These are phyloP conservation scores for Sceloporus undulatus DNA, from an alignment of 2,113 vertebrate genomes.

Conservation along the genomic window DNA sequence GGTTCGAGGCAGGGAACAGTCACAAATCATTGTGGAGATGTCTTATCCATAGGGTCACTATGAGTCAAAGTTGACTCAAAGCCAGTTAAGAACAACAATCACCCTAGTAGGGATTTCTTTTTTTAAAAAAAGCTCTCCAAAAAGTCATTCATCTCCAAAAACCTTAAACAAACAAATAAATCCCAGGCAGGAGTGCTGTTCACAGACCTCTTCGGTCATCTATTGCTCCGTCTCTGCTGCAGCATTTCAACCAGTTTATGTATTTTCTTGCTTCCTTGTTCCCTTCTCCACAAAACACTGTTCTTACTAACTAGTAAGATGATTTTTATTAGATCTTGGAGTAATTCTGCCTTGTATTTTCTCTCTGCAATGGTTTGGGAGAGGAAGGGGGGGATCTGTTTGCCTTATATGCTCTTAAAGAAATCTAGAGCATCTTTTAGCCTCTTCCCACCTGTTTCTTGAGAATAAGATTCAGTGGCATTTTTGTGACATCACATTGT, in stretches of 20 bases:
- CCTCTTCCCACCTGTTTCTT: not conserved
- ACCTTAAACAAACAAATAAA: no score
- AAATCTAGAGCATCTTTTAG: not conserved
- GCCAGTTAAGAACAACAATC: no score
- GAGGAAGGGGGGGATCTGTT: not conserved
- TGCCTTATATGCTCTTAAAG: not conserved
- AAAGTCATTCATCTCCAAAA: no score
- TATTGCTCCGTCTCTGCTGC: not conserved
- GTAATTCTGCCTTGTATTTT: not conserved
- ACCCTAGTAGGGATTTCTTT: no score
- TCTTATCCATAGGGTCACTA: no score
- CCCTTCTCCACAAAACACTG: not conserved
- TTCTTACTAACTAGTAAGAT: not conserved
- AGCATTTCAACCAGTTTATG: not conserved
- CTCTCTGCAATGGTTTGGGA: not conserved
- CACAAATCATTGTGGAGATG: no score
- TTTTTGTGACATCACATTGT: slow-evolving; percentile 20
- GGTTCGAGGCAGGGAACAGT: no score
- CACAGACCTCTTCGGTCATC: not conserved
- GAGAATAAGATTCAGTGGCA: slow-evolving; percentile 28
- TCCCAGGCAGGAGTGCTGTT: not conserved
- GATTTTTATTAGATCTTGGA: not conserved
- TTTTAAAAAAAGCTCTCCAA: no score
- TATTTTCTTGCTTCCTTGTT: not conserved
- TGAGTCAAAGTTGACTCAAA: no score